These are phyloP conservation scores for Phocoena phocoena DNA, from an alignment of 2,113 vertebrate species.

Conservation along the genomic window DNA sequence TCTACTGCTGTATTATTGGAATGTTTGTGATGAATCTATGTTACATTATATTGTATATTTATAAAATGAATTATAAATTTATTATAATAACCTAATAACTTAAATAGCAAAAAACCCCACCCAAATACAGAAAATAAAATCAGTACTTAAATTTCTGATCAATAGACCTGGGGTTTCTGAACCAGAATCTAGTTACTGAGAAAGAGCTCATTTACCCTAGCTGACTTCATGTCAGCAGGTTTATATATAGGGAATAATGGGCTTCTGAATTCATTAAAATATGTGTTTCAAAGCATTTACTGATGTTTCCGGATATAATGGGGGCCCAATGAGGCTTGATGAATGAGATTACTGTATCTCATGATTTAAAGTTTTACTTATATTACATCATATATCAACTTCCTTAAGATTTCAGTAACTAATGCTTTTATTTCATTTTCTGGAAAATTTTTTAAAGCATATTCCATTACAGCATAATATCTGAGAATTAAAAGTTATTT, in stretches of 20 bases:
- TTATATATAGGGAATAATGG: background rate
- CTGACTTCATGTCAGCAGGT: background rate
- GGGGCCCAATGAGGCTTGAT: background rate
- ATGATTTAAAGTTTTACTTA: background rate
- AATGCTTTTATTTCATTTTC: background rate
- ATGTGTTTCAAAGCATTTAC: background rate
- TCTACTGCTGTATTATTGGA: background rate
- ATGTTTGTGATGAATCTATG: background rate
- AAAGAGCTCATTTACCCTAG: background rate
- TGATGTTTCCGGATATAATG: background rate
- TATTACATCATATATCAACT: background rate
- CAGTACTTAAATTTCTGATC: background rate
- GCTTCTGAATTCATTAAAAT: conserved; percentile 6
- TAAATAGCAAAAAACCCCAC: background rate
- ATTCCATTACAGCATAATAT: conserved; percentile 43
- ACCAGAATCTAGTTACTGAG: background rate
- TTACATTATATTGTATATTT: background rate
- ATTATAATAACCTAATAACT: background rate
- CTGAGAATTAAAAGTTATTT: conserved; percentile 58
- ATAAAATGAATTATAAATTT: background rate
- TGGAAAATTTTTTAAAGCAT: background rate
- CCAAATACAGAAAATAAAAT: background rate
- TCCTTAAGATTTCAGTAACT: background rate
- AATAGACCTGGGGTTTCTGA: background rate
- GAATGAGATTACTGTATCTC: background rate